Base-by-base conservation (phyloP, 1,140 invertebrate species). In the Rhyzopertha dominica region DNA sequence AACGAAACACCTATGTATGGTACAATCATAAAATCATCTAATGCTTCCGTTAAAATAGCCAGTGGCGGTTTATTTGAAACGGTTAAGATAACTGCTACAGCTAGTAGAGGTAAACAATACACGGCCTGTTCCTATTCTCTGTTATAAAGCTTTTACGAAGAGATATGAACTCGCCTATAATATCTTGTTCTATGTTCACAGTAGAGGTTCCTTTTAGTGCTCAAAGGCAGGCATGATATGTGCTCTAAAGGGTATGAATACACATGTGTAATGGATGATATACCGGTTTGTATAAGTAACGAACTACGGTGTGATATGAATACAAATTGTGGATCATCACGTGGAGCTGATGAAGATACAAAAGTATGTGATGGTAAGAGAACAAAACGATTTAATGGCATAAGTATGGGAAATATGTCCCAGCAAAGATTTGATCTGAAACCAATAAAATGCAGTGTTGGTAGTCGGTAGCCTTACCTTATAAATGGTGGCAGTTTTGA, bases 1-100 rank as follows among this genome's bases (percentile, higher is more conserved):
- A n/a, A n/a, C n/a, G n/a, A 4, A 5, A 30, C 28, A 5, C n/a
- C 28, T 4, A 30, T 14, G 3, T 30, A 30, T 30, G 16, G 28
- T 30, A 3, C 16, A n/a, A n/a, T 30, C 16, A 30, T n/a, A 13
- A 30, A n/a, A 3, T 3, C 28, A 5, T 30, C 28, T 13, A 30
- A 30, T 30, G n/a, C n/a, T 5, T 30, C 28, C 4, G 28, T 30
- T 13, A 4, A 4, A 4, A 30, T 30, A 30, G 16, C 28, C 12
- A 30, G 28, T 14, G 16, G 16, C 5, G 16, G 28, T 30, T 30
- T 30, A 30, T 30, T 30, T 30, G 28, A 30, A 30, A 30, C 28
- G 10, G 4, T 30, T 4, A 30, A 30, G 16, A 10, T 30, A 30
- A 30, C 28, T 4, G 28, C 16, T 13, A 30, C 28, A 30, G 12